A percentile compares a stretch with the other conserved stretches of the same genome.
phyloP scores from a whole-genome alignment of 2,113 vertebrate species.

The Eleginops maclovinus region DNA sequence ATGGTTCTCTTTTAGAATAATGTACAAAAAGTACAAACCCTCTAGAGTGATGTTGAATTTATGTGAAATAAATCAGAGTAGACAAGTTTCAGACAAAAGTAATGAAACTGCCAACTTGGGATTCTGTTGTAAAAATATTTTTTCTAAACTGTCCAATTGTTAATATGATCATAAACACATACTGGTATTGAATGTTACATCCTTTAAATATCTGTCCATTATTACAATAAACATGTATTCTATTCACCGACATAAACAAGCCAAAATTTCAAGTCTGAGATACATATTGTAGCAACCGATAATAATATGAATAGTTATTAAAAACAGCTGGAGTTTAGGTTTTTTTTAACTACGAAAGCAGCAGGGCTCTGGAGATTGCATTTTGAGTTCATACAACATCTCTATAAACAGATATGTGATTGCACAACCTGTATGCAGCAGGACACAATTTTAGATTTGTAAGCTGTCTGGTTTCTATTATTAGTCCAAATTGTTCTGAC shows the following conservation, averaged over 20 bases:
- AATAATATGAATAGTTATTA: conserved; percentile 6
- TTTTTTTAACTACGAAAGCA: not conserved
- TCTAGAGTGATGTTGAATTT: conserved; percentile 12
- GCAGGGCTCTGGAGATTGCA: not conserved
- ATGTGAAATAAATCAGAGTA: conserved; percentile 24
- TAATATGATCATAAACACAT: conserved; percentile 27
- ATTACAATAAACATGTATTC: not conserved
- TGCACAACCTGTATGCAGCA: too few relatives aligned
- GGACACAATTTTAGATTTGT: too few relatives aligned
- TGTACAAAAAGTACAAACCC: not conserved
- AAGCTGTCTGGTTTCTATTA: too few relatives aligned
- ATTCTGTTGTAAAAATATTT: not conserved
- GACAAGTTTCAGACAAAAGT: not conserved
- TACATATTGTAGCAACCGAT: conserved; percentile 16
- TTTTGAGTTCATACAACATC: too few relatives aligned
- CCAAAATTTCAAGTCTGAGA: conserved; percentile 18
- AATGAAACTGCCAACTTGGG: conserved; percentile 8
- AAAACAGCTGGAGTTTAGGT: not conserved
- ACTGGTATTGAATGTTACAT: not conserved
- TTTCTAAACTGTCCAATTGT: not conserved
- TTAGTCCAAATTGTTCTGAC: too few relatives aligned
- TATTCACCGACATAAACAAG: not conserved
- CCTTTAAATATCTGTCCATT: conserved; percentile 2
- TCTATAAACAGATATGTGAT: too few relatives aligned
- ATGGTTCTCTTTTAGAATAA: conserved; percentile 28